These are phyloP conservation scores for Oxystoma pomonae DNA, from an alignment of 2,888 invertebrate species.

Conservation along the genomic window DNA sequence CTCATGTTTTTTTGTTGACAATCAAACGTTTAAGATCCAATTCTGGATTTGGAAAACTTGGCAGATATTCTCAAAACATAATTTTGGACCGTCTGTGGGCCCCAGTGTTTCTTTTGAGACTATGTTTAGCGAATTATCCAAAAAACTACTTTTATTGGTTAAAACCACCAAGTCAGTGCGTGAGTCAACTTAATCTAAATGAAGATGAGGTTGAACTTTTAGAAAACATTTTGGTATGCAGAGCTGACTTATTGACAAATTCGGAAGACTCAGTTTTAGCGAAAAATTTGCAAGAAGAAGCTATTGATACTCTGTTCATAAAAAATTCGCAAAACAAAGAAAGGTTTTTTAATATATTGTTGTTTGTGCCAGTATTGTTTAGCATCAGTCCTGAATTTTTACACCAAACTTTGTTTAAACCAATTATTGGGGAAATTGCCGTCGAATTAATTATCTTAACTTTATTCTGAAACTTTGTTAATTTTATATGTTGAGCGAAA, in stretches of 20 bases:
- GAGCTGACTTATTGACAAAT: conserved; percentile 39
- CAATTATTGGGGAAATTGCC: conserved; percentile 44
- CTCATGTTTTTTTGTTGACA: conserved; percentile 56
- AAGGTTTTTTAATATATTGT: conserved; percentile 35
- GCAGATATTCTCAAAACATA: conserved; percentile 51
- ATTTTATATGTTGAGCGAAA: too few species aligned
- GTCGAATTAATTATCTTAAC: conserved; percentile 47
- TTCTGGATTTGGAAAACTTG: conserved; percentile 51
- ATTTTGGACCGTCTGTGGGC: conserved; percentile 58
- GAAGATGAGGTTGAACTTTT: conserved; percentile 35
- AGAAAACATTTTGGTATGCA: conserved; percentile 42
- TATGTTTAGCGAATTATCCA: conserved; percentile 54
- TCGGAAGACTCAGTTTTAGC: conserved; percentile 32
- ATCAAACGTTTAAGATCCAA: conserved; percentile 56
- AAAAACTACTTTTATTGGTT: conserved; percentile 41
- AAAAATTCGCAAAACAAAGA: conserved; percentile 30
- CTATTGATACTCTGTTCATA: conserved; percentile 30
- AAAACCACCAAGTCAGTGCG: conserved; percentile 27
- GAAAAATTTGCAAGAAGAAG: conserved; percentile 26
- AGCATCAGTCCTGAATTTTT: conserved; percentile 36
- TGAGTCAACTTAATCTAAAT: conserved; percentile 35
- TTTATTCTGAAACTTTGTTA: too few species aligned
- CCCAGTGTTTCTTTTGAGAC: conserved; percentile 55
- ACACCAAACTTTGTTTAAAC: conserved; percentile 42
- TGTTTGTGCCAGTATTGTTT: conserved; percentile 38